Evolutionary conservation across 2,113 vertebrate genomes (phyloP).

Genomic region (Forbesichthys agassizii): DNA sequence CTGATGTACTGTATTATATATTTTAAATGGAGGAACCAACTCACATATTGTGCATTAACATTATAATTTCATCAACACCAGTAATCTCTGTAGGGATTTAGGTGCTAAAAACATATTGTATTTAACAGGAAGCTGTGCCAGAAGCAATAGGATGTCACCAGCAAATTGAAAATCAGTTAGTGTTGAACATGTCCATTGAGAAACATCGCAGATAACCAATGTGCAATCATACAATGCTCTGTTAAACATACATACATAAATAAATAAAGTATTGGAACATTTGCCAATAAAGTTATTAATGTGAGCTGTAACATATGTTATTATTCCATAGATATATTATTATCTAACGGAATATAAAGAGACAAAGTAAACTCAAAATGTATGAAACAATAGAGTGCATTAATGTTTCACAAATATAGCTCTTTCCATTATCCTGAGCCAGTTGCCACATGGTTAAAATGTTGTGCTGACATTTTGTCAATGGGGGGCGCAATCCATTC

Average conservation of each 20-base stretch:
- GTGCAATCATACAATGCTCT: background rate
- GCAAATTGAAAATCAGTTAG: too few relatives aligned
- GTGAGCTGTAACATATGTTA: too few relatives aligned
- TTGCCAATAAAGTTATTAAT: too few relatives aligned
- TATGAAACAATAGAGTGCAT: background rate
- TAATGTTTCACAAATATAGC: too few relatives aligned
- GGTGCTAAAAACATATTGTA: constrained; percentile 13
- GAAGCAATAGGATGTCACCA: background rate
- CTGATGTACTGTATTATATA: too few relatives aligned
- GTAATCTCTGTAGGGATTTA: constrained; percentile 7
- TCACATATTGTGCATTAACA: too few relatives aligned
- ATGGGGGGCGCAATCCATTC: constrained; percentile 46
- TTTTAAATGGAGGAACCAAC: too few relatives aligned
- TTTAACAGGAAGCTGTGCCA: constrained; percentile 39
- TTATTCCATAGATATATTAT: background rate
- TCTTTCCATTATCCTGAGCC: background rate
- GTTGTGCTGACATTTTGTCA: constrained; percentile 28
- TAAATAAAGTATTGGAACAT: too few relatives aligned
- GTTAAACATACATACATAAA: background rate
- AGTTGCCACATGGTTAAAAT: background rate
- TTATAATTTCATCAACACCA: constrained; percentile 8
- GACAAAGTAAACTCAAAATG: background rate
- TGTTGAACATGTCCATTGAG: too few relatives aligned
- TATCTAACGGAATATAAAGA: background rate
- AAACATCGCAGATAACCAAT: constrained; percentile 1